Evolutionary conservation across 2,797 vertebrate species (phyloP).

Genomic region (Enteromius thamalakanensis): DNA sequence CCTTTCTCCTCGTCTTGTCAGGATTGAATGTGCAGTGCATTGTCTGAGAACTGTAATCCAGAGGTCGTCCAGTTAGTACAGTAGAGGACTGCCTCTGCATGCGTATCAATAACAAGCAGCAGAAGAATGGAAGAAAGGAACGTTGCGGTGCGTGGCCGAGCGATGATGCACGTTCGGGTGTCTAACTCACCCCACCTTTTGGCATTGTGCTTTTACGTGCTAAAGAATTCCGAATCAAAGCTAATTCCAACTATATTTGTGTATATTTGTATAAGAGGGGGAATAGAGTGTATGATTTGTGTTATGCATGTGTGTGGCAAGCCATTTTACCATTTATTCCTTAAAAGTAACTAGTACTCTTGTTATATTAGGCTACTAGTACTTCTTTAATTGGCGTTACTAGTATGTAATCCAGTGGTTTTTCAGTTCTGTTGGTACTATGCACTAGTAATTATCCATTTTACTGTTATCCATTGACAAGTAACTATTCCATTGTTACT

Average conservation of each 20-base stretch:
- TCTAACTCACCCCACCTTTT: slow-evolving; percentile 74
- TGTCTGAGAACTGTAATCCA: slow-evolving; percentile 62
- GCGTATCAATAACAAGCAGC: slow-evolving; percentile 78
- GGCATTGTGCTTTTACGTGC: slow-evolving; percentile 65
- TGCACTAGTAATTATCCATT: neutral
- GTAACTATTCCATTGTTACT: slow-evolving; percentile 6
- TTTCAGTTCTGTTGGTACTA: neutral
- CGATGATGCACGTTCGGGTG: slow-evolving; percentile 68
- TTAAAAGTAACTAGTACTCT: neutral
- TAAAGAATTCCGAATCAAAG: slow-evolving; percentile 25
- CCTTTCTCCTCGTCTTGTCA: slow-evolving; percentile 43
- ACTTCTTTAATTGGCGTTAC: neutral
- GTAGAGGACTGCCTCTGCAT: slow-evolving; percentile 69
- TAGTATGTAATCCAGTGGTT: neutral
- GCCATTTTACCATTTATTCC: neutral
- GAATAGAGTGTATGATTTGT: neutral
- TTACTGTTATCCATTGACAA: neutral
- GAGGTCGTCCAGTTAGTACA: slow-evolving; percentile 58
- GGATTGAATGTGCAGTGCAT: slow-evolving; percentile 57
- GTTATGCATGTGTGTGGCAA: slow-evolving; percentile 29
- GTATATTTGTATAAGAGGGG: slow-evolving; percentile 30
- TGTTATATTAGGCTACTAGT: neutral
- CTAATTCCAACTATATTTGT: slow-evolving; percentile 2
- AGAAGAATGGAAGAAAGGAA: slow-evolving; percentile 70
- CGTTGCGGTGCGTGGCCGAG: slow-evolving; percentile 70